Evolutionary conservation across 64 coral and sea anemone genomes (phyloP), one percentile per base, ranked within the genome.

Genomic region (Astreopora myriophthalma): DNA sequence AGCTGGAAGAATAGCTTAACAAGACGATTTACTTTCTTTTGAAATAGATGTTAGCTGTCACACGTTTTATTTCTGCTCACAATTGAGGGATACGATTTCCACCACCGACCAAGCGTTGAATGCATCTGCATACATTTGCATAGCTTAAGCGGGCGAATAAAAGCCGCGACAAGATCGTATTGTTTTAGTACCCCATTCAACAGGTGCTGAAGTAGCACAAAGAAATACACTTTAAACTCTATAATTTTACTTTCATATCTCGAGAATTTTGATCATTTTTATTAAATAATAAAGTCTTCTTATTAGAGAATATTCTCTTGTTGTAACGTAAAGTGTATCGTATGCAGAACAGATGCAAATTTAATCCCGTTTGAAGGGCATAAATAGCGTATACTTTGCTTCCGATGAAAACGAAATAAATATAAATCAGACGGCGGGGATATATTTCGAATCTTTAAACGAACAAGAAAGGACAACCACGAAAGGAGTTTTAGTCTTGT

Each of bases 41-140:
- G 22, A 22, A 64, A 64, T 38, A 5, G 9, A 22, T 9, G 6
- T 10, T 64, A 5, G 7, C 57, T 63, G 79, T 38, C 79, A 65
- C 79, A 64, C 57, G 17, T 38, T 13, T 31, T 28, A 32, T 27
- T 64, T 3, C 48, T 37, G 8, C 29, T 30, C 19, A 37, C 52
- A 34, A 83, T 7, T 62, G 52, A 83, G 65, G 36, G 28, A 51
- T 32, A 19, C 4, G 9, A 39, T 83, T 64, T 83, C 8, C 55
- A 65, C 65, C 30, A 12, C 55, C 33, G 34, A 39, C 32, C 79
- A 35, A 83, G 34, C 34, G 37, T 17, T 64, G 79, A 62, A 65
- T 83, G 9, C 34, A 83, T 83, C 65, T 32, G 51, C 20, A 80
- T 80, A 80, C 29, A 80, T 80, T 80, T 36, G 57, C 57, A 83